A percentile compares a stretch with the other conserved stretches of the same genome.
Evolutionary conservation across 2,888 invertebrate genomes (phyloP).

Genomic region (Pocota personata): DNA sequence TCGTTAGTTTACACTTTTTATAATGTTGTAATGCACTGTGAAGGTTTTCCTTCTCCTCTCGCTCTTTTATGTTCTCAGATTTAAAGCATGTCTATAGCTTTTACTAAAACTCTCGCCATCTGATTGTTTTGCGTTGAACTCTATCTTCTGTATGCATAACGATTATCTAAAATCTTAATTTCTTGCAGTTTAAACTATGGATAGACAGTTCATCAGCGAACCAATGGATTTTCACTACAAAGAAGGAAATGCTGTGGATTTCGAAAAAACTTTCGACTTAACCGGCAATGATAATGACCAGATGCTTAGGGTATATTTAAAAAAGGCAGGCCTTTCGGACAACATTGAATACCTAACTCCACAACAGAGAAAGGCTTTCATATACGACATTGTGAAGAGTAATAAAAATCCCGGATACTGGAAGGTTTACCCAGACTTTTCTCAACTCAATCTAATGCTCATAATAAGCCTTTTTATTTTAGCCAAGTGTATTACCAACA

Average conservation of each 20-base stretch:
- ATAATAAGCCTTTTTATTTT: neutral
- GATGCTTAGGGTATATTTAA: slow-evolving; percentile 79
- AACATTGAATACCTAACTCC: slow-evolving; percentile 77
- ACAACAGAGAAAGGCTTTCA: slow-evolving; percentile 78
- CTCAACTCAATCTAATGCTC: neutral
- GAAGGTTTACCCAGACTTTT: slow-evolving; percentile 75
- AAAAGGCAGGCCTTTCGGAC: slow-evolving; percentile 78
- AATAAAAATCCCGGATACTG: slow-evolving; percentile 80
- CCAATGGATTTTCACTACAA: slow-evolving; percentile 79
- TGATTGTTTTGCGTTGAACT: too few species aligned
- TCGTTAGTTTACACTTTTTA: too few species aligned
- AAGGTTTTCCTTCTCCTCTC: too few species aligned
- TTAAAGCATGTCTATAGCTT: too few species aligned
- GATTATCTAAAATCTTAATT: too few species aligned
- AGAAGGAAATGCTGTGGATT: slow-evolving; percentile 78
- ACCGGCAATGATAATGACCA: slow-evolving; percentile 79
- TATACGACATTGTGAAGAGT: slow-evolving; percentile 80
- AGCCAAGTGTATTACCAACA: slow-evolving; percentile 53
- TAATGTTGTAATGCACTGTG: too few species aligned
- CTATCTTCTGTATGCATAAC: too few species aligned
- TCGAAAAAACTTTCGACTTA: slow-evolving; percentile 79
- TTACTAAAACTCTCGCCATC: too few species aligned
- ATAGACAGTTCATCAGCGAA: slow-evolving; percentile 77
- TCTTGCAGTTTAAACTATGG: slow-evolving; percentile 73
- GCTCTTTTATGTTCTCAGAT: too few species aligned